Conservation (phyloP, 2,888 invertebrate genomes). For the Ormyrus nitidulus region DNA sequence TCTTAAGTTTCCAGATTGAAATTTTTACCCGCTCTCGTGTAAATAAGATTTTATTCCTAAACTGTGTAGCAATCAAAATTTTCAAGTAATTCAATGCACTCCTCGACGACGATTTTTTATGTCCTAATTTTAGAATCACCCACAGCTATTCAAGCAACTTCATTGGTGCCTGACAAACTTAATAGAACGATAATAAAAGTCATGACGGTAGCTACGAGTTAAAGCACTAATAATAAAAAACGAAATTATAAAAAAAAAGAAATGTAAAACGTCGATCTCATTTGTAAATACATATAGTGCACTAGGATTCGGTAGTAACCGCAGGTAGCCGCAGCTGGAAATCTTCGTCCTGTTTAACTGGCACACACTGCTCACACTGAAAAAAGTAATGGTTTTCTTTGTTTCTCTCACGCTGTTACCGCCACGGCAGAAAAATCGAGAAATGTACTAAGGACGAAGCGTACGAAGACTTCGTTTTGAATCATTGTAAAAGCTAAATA, state of each 20-base stretch:
- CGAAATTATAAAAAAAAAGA: constrained; percentile 51
- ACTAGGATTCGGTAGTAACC: constrained; percentile 50
- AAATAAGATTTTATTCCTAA: no score
- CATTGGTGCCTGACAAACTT: no score
- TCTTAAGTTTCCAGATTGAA: no score
- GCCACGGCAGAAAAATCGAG: constrained; percentile 17
- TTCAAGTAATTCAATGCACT: no score
- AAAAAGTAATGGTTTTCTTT: constrained; percentile 22
- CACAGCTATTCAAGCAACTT: no score
- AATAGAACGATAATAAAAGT: constrained; percentile 1
- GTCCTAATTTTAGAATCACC: no score
- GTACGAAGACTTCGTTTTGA: constrained; percentile 40
- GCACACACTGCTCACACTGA: constrained; percentile 41
- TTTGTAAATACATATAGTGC: constrained; percentile 64
- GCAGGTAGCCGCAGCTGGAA: constrained; percentile 49
- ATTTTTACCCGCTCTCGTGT: no score
- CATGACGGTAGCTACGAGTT: constrained; percentile 34
- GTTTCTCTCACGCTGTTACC: constrained; percentile 29
- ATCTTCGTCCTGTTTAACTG: constrained; percentile 50
- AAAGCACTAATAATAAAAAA: constrained; percentile 37
- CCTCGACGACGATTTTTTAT: no score
- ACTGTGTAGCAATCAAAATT: no score
- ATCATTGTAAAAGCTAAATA: constrained; percentile 31
- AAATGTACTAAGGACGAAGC: constrained; percentile 37
- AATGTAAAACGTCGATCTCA: constrained; percentile 66